Evolutionary conservation across 2,113 vertebrate species (phyloP).

Genomic region (Catagonus wagneri): DNA sequence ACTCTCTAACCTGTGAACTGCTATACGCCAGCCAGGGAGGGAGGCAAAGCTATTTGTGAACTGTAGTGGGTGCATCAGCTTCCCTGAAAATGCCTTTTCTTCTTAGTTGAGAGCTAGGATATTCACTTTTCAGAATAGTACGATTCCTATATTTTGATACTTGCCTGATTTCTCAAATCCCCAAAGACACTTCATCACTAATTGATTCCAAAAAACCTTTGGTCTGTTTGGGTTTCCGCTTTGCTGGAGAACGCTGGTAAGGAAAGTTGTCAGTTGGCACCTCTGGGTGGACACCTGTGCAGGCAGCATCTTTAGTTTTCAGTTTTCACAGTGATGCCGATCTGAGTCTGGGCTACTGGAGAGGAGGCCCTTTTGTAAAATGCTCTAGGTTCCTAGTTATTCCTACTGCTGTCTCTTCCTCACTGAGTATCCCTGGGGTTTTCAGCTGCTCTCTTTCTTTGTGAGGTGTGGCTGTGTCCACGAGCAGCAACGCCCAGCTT

Average conservation of each 20-base stretch:
- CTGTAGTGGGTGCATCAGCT: neutral
- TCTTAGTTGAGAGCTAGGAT: neutral
- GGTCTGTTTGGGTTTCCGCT: neutral
- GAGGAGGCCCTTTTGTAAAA: neutral
- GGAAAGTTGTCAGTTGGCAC: neutral
- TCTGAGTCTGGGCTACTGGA: neutral
- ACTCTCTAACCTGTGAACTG: neutral
- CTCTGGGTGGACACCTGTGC: neutral
- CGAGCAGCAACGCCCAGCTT: neutral
- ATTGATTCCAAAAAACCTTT: neutral
- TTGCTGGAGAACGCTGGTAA: neutral
- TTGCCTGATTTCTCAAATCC: neutral
- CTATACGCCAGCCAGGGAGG: neutral
- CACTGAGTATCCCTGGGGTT: neutral
- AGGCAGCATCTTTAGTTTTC: neutral
- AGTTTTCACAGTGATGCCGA: neutral
- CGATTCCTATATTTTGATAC: constrained; percentile 23
- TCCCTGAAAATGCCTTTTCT: constrained; percentile 27
- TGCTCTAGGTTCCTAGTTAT: neutral
- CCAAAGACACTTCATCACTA: neutral
- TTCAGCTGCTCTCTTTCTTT: neutral
- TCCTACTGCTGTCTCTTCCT: neutral
- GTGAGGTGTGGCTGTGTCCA: neutral
- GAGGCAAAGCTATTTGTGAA: neutral
- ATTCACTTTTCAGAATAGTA: constrained; percentile 15